Evolutionary conservation across 2,888 invertebrate genomes (phyloP).

Genomic region (Tenodera sinensis): DNA sequence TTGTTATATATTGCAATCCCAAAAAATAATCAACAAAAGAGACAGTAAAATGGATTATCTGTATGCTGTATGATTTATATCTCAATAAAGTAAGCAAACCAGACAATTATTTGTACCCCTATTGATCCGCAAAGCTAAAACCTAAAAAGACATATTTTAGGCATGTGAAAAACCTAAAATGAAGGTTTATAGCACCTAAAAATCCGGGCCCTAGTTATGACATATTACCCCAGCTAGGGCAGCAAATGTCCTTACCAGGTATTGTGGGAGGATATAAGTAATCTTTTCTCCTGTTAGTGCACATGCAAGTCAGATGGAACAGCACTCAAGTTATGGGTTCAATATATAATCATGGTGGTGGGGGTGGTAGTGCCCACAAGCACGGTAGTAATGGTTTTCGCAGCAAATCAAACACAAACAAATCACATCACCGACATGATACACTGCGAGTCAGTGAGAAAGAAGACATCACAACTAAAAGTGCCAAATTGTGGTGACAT

Average conservation of each 20-base stretch:
- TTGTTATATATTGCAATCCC: too few species aligned
- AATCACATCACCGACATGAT: neutral
- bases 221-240: slow-evolving; percentile 13
- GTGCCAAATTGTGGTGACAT: too few species aligned
- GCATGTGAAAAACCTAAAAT: too few species aligned
- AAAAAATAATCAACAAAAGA: too few species aligned
- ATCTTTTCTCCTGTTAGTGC: neutral
- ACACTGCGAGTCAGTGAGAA: neutral
- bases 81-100: too few species aligned
- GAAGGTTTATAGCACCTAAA: too few species aligned
- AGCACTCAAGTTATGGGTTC: neutral
- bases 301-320: slow-evolving; percentile 17
- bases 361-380: neutral
- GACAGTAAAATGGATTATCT: too few species aligned
- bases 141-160: too few species aligned
- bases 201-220: too few species aligned
- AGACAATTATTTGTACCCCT: too few species aligned
- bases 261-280: neutral
- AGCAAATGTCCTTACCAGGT: slow-evolving; percentile 12
- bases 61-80: too few species aligned
- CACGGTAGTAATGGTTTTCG: neutral
- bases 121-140: too few species aligned
- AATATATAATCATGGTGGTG: slow-evolving; percentile 12
- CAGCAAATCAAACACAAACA: neutral
- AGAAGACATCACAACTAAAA: neutral